These are phyloP conservation scores for Calliopsis andreniformis DNA, from an alignment of 1,140 invertebrate species.

Conservation along the genomic window DNA sequence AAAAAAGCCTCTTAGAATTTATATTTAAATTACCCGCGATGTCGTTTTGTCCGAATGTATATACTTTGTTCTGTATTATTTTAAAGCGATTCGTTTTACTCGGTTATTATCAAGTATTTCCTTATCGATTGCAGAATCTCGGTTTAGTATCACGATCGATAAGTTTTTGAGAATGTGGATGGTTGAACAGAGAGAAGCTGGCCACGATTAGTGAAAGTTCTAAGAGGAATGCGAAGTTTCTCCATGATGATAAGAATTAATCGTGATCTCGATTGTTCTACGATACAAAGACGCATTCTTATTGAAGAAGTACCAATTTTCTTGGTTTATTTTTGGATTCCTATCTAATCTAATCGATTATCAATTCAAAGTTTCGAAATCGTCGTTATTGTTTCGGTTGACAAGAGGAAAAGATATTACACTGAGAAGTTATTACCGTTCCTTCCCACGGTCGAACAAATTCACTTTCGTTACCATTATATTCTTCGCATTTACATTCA, in stretches of 20 bases:
- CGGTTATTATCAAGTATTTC: background rate
- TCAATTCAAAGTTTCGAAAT: conserved; percentile 15
- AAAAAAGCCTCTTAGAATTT: too few relatives aligned
- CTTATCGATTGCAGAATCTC: background rate
- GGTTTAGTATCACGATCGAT: background rate
- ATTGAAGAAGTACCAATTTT: too few relatives aligned
- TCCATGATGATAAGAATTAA: background rate
- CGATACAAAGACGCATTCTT: background rate
- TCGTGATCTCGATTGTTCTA: background rate
- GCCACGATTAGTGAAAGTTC: conserved; percentile 16
- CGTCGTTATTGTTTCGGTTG: background rate
- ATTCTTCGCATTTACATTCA: conserved; percentile 42
- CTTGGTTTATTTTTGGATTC: background rate
- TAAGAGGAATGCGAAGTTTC: conserved; percentile 14
- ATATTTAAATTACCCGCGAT: too few relatives aligned
- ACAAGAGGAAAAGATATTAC: conserved; percentile 12
- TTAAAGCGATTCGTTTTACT: too few relatives aligned
- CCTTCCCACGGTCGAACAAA: conserved; percentile 15
- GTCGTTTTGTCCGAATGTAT: too few relatives aligned
- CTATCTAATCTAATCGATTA: conserved; percentile 28
- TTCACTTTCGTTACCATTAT: conserved; percentile 41
- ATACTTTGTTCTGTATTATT: too few relatives aligned
- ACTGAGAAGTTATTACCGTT: conserved; percentile 22
- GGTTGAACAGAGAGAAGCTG: background rate
- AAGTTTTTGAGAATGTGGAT: background rate